Conservation (phyloP, 2,888 invertebrate genomes). For the Elegia similella region DNA sequence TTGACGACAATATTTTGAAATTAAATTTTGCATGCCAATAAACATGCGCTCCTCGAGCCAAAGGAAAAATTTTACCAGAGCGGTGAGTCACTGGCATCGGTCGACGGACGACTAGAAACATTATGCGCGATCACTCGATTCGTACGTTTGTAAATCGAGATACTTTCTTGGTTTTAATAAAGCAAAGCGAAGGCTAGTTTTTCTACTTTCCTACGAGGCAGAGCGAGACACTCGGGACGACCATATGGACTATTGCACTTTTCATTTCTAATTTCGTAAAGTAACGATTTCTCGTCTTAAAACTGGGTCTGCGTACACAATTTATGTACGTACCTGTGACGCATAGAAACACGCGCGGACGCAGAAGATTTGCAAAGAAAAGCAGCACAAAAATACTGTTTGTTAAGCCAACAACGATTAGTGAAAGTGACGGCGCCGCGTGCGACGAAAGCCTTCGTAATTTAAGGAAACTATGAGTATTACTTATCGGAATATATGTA, state of each 20-base stretch:
- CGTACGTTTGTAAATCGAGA: conserved; percentile 1
- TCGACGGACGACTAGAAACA: not conserved
- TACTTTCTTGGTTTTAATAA: conserved; percentile 13
- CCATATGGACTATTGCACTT: conserved; percentile 19
- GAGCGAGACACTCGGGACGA: conserved; percentile 18
- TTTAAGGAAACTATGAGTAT: conserved; percentile 28
- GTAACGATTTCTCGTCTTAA: not conserved
- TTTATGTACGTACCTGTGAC: conserved; percentile 8
- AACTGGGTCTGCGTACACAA: conserved; percentile 2
- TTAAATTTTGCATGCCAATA: conserved; percentile 8
- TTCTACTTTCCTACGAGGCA: conserved; percentile 46
- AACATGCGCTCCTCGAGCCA: not conserved
- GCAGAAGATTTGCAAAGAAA: conserved; percentile 50
- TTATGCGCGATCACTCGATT: not conserved
- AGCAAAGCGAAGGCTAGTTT: conserved; percentile 41
- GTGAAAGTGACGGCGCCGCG: conserved; percentile 53
- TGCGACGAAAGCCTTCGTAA: conserved; percentile 35
- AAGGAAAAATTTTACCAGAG: not conserved
- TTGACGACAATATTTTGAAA: conserved; percentile 12
- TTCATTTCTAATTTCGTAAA: conserved; percentile 11
- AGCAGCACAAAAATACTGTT: conserved; percentile 55
- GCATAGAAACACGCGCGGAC: conserved; percentile 22
- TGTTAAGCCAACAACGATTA: conserved; percentile 56
- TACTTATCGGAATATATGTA: not conserved
- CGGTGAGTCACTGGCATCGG: not conserved